Percentiles rank a stretch among this genome's conserved stretches.
phyloP scores from a whole-genome alignment of 1,140 invertebrate species.

The Bombus cullumanus region DNA sequence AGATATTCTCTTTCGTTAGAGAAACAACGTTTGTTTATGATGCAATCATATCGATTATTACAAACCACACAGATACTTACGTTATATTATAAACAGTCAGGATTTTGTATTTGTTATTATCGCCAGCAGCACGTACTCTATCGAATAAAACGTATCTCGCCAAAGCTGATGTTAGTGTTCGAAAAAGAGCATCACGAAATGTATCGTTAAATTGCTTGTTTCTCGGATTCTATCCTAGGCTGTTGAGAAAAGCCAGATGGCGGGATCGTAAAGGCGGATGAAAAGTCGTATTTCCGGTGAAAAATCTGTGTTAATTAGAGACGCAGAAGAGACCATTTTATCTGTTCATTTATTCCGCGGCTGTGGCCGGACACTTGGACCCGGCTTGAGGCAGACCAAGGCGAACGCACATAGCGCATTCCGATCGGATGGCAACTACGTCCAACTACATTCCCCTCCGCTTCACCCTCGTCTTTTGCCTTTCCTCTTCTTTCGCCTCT shows the following conservation, averaged over 20 bases:
- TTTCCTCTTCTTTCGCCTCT: slow-evolving; percentile 44
- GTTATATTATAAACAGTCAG: background rate
- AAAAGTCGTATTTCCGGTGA: slow-evolving; percentile 56
- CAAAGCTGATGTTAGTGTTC: no score
- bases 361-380: slow-evolving; percentile 72
- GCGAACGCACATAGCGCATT: slow-evolving; percentile 76
- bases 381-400: slow-evolving; percentile 65
- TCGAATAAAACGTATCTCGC: background rate
- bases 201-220: slow-evolving; percentile 2
- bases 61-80: no score
- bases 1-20: no score
- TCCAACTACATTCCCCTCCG: slow-evolving; percentile 64
- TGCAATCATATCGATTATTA: background rate
- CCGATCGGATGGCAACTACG: slow-evolving; percentile 76
- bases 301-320: slow-evolving; percentile 79
- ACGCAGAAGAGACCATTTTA: slow-evolving; percentile 74
- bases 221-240: background rate
- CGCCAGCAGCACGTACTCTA: background rate
- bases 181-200: background rate
- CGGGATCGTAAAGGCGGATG: background rate
- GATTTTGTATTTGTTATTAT: background rate
- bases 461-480: slow-evolving; percentile 30
- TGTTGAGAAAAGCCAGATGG: slow-evolving; percentile 13
- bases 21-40: no score
- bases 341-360: slow-evolving; percentile 79